Base-by-base conservation (phyloP, 2,797 vertebrate genomes). In the Lepilemur septentrionalis region DNA sequence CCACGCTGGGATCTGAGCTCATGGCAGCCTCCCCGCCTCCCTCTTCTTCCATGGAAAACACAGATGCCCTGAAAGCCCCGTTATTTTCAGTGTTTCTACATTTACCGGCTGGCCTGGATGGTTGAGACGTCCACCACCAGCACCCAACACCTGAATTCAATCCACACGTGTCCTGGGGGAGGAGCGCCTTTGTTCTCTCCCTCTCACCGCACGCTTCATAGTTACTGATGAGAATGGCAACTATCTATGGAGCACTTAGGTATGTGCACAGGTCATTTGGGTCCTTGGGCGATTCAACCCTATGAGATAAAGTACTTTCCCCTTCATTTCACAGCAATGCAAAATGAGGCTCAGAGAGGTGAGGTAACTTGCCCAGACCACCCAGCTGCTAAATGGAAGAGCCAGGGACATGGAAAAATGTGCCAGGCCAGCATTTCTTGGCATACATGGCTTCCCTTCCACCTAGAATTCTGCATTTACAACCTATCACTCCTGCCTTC, bases 41-140 rank as follows among this genome's bases (percentile, higher is more conserved):
- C n/a, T 63, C 52, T 67, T 63, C 43, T 76, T 65, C 67, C 50
- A 22, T 28, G 48, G 67, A 82, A 76, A 79, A 63, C 83, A 73
- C 41, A 46, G 55, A 55, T 9, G 41, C 13, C 28, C 81, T 59
- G 55, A 46, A 38, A 67, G 43, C 2, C 1, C 25, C 5, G 1
- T 28, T 32, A 7, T 88, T 75, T 50, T 52, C 78, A 76, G 52
- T 0, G 7, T 67, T 32, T 65, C n/a, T 13, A 65, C 11, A 61
- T 20, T 30, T 25, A 41, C 30, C 1, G 4, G 72, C 32, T 43
- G 1, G 20, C 55, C 2, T 59, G 46, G 32, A 52, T 5, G 2
- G n/a, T 38, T 0, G 10, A 79, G 72, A 72, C 0, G n/a, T 14
- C 52, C 2, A 20, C 11, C 17, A 10, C 41, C 0, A 5, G 57